Evolutionary conservation across 2,113 vertebrate species (phyloP).

Genomic region (Hypanus sabinus): DNA sequence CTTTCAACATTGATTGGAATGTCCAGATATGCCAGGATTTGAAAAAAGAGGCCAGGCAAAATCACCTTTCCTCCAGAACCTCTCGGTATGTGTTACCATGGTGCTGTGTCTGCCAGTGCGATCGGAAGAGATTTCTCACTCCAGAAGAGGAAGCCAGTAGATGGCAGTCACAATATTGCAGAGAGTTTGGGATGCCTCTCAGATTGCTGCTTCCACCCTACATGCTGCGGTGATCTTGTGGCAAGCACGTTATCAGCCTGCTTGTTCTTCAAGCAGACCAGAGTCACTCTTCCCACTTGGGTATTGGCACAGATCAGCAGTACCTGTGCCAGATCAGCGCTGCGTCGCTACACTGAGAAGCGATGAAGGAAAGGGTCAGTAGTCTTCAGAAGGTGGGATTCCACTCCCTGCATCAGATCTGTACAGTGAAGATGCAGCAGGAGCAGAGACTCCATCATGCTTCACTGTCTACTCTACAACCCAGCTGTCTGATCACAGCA

Average conservation of each 20-base stretch:
- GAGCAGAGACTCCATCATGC: too few species aligned
- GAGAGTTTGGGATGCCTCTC: not conserved
- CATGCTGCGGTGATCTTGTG: not conserved
- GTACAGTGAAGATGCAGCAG: too few species aligned
- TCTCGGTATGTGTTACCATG: not conserved
- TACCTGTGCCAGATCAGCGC: too few species aligned
- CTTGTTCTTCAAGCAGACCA: not conserved
- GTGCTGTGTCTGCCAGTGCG: not conserved
- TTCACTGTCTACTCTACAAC: too few species aligned
- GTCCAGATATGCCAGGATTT: not conserved
- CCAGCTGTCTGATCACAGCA: too few species aligned
- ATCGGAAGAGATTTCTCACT: not conserved
- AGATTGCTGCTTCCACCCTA: not conserved
- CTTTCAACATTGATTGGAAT: not conserved
- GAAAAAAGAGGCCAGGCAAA: not conserved
- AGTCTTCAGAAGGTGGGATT: too few species aligned
- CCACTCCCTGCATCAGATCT: too few species aligned
- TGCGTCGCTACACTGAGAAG: too few species aligned
- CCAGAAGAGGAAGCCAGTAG: not conserved
- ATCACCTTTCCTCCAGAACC: not conserved
- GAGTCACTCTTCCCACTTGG: not conserved
- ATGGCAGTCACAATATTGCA: not conserved
- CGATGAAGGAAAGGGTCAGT: too few species aligned
- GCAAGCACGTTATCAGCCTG: too few species aligned
- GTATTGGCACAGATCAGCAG: too few species aligned